phyloP scores from a whole-genome alignment of 2,888 invertebrate species.

The Chloroclystis v-ata region DNA sequence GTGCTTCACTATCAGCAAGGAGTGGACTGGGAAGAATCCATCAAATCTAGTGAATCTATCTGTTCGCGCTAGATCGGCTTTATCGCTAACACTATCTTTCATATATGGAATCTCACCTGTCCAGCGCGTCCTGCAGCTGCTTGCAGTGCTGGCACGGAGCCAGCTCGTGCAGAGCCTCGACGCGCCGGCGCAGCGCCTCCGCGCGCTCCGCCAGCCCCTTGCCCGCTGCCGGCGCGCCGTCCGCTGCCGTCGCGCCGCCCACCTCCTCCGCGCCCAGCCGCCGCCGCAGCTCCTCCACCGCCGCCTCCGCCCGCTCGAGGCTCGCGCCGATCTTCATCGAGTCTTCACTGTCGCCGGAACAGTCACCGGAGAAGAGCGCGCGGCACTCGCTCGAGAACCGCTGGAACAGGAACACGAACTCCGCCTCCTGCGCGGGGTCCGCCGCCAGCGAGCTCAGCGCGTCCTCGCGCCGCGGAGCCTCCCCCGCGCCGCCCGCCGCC shows the following conservation, averaged over 20 bases:
- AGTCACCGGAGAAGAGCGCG: constrained; percentile 77
- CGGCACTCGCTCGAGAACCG: constrained; percentile 81
- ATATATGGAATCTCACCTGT: constrained; percentile 47
- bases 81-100: not conserved
- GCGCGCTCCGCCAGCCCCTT: constrained; percentile 51
- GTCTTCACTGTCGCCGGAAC: constrained; percentile 77
- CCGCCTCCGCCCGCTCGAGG: constrained; percentile 72
- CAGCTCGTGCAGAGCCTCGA: constrained; percentile 70
- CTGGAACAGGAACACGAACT: constrained; percentile 82
- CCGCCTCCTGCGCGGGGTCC: constrained; percentile 80
- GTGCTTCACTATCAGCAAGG: no score
- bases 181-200: constrained; percentile 66
- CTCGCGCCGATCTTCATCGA: constrained; percentile 76
- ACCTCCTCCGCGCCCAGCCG: constrained; percentile 41
- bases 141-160: constrained; percentile 74
- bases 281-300: constrained; percentile 62
- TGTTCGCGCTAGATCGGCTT: no score
- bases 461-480: constrained; percentile 49
- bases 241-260: constrained; percentile 13
- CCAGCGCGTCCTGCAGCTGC: constrained; percentile 74
- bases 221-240: constrained; percentile 12
- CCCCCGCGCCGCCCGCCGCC: constrained; percentile 30
- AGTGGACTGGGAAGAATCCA: no score
- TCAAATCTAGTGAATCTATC: no score
- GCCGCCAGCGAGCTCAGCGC: constrained; percentile 69